These are phyloP conservation scores for Drosophila tropicalis DNA, from an alignment of 1,140 invertebrate species.

Conservation along the genomic window DNA sequence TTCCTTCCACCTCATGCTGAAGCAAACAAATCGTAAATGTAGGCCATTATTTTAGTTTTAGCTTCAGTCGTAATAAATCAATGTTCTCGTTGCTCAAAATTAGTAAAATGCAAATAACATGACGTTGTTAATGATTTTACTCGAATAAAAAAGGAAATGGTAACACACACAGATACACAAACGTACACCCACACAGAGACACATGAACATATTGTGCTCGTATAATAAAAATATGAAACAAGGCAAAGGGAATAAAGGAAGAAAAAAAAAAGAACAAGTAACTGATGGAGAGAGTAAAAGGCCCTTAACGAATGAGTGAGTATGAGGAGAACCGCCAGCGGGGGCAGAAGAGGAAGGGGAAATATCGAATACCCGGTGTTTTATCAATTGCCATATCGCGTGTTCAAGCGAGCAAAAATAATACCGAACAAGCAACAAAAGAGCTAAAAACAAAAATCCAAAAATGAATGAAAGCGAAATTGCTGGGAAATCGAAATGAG, in stretches of 20 bases:
- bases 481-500: slow-evolving; percentile 20
- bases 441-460: slow-evolving; percentile 28
- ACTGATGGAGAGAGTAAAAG: slow-evolving; percentile 32
- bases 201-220: slow-evolving; percentile 36
- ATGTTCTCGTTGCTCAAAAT: slow-evolving; percentile 63
- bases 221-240: slow-evolving; percentile 57
- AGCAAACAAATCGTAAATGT: slow-evolving; percentile 35
- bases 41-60: slow-evolving; percentile 40
- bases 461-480: slow-evolving; percentile 51
- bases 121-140: slow-evolving; percentile 73
- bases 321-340: neutral
- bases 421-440: slow-evolving; percentile 34
- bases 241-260: slow-evolving; percentile 20
- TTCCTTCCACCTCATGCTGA: slow-evolving; percentile 1
- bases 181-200: slow-evolving; percentile 11
- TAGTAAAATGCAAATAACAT: slow-evolving; percentile 76
- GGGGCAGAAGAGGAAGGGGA: slow-evolving; percentile 40
- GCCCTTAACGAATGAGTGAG: slow-evolving; percentile 33
- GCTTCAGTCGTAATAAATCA: slow-evolving; percentile 61
- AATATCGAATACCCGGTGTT: slow-evolving; percentile 80
- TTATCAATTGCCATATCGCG: slow-evolving; percentile 80
- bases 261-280: slow-evolving; percentile 24
- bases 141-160: slow-evolving; percentile 34
- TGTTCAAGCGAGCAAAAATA: slow-evolving; percentile 56
- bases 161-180: slow-evolving; percentile 25